These are phyloP conservation scores for Ormyrus labotus DNA, from an alignment of 2,888 invertebrate genomes.

Conservation along the genomic window DNA sequence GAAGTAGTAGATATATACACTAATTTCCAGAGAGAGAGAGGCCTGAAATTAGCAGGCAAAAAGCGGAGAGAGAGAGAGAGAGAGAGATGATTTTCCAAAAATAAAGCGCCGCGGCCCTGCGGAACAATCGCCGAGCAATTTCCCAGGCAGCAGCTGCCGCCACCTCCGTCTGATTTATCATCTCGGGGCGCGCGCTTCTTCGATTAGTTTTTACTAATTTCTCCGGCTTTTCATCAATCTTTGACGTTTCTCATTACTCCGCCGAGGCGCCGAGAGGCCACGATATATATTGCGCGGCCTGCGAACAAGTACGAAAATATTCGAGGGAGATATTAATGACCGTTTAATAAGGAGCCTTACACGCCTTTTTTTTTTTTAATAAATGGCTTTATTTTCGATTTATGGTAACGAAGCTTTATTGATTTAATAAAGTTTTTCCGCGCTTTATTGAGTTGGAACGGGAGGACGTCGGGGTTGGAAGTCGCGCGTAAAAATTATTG, in stretches of 20 bases:
- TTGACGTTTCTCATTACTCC: slow-evolving; percentile 53
- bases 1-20: slow-evolving; percentile 61
- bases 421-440: slow-evolving; percentile 20
- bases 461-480: too few relatives aligned
- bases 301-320: slow-evolving; percentile 17
- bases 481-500: too few relatives aligned
- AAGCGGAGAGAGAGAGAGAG: slow-evolving; percentile 61
- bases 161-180: slow-evolving; percentile 72
- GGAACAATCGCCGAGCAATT: slow-evolving; percentile 63
- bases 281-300: too few relatives aligned
- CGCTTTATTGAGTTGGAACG: too few relatives aligned
- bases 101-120: slow-evolving; percentile 59
- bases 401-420: slow-evolving; percentile 7
- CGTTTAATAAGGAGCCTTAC: slow-evolving; percentile 38
- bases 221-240: slow-evolving; percentile 55
- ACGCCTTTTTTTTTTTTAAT: slow-evolving; percentile 15
- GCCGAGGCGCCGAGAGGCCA: neutral
- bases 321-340: slow-evolving; percentile 29
- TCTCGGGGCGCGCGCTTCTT: slow-evolving; percentile 60
- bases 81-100: slow-evolving; percentile 72
- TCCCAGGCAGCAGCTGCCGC: slow-evolving; percentile 73
- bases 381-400: slow-evolving; percentile 16
- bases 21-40: slow-evolving; percentile 65
- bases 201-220: slow-evolving; percentile 55
- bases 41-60: slow-evolving; percentile 72